Evolutionary conservation across 53 echinoderm and acorn worm species (phyloP), one percentile per base, ranked within the genome.

Genomic region (Echinometra lucunter): DNA sequence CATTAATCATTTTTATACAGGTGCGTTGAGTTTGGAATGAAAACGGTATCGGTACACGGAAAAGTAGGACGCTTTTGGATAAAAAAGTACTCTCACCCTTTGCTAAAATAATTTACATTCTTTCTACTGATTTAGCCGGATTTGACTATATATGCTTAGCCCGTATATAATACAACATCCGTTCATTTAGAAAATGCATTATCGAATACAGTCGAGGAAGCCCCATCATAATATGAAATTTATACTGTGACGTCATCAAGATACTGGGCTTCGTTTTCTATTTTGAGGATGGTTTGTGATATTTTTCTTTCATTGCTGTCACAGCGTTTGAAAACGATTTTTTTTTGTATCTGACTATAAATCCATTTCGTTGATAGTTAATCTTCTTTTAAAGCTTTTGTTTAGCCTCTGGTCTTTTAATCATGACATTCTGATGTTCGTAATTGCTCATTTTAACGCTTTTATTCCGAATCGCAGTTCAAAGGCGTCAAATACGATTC

Each of bases 51-150:
- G 19, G 23, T 35, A 78, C 19, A 7, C 78, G 78, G 42, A 6
- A 0, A 78, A 78, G 42, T 78, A 21, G 78, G 42, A 78, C 35
- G 40, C 78, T 6, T 78, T 42, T 4, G 74, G 42, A 42, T 78
- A 6, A 35, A 78, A 78, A 78, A 78, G 78, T 78, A 78, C 78
- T 19, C 42, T 78, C 38, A 78, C 78, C 78, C 42, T 42, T 78
- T 23, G 42, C 78, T 78, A 40, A 78, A 42, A 78, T 78, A 42
- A 78, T 78, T 78, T 78, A 42, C 78, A 78, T 38, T 78, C 78
- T 42, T 78, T 78, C 38, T 42, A 40, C 13, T 42, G 42, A 78
- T 78, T 78, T 78, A 78, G 38, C 17, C 42, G 78, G 38, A 78
- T 78, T 40, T 78, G 78, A 5, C 78, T 35, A 40, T 78, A 42